phyloP scores from a whole-genome alignment of 2,113 vertebrate genomes.

The Thymallus thymallus region DNA sequence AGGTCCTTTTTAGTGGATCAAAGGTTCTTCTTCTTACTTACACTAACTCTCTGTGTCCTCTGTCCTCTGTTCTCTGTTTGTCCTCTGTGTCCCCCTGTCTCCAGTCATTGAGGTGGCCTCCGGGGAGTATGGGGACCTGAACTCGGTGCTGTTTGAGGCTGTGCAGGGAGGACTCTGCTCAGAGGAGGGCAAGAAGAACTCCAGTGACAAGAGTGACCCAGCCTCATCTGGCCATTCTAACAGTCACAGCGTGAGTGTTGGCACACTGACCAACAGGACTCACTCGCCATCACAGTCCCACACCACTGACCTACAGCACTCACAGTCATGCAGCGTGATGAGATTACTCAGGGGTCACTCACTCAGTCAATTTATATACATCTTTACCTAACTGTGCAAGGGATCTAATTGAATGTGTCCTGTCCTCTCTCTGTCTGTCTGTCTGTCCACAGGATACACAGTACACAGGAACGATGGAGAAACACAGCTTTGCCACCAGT shows the following conservation, averaged over 20 bases:
- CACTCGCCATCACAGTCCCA: not conserved
- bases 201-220: constrained; percentile 78
- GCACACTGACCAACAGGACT: not conserved
- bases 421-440: not conserved
- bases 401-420: not conserved
- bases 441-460: constrained; percentile 68
- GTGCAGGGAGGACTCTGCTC: constrained; percentile 92
- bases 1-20: not conserved
- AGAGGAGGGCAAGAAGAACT: constrained; percentile 87
- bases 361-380: not conserved
- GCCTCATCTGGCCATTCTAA: constrained; percentile 72
- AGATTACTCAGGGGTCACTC: not conserved
- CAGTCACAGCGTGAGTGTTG: constrained; percentile 78
- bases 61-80: constrained; percentile 6
- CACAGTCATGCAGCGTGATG: not conserved
- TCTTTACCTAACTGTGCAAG: not conserved
- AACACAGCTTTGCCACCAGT: constrained; percentile 93
- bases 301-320: not conserved
- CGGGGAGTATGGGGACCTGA: constrained; percentile 95
- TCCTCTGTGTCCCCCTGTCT: constrained; percentile 20
- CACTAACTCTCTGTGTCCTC: constrained; percentile 7
- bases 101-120: constrained; percentile 97
- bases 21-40: not conserved
- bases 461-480: constrained; percentile 86
- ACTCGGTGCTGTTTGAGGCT: constrained; percentile 89